phyloP scores from a whole-genome alignment of 2,797 vertebrate genomes.

The Sebastes oblongus region DNA sequence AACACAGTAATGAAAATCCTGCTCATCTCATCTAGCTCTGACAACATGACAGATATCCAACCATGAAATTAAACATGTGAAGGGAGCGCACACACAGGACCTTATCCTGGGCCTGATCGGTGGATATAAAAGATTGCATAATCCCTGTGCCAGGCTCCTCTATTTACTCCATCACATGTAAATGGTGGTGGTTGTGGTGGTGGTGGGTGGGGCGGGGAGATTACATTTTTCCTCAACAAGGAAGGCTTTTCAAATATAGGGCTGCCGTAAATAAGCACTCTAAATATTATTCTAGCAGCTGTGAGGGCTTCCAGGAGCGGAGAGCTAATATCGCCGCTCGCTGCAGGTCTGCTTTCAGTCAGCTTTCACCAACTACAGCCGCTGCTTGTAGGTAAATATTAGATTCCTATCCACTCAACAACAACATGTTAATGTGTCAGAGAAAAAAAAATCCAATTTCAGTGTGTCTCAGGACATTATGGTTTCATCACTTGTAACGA shows the following conservation, averaged over 20 bases:
- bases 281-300: constrained; percentile 68
- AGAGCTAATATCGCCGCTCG: constrained; percentile 51
- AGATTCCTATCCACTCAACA: constrained; percentile 28
- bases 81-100: constrained; percentile 2
- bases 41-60: constrained; percentile 40
- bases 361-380: constrained; percentile 1
- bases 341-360: constrained; percentile 39
- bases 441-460: constrained; percentile 47
- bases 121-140: constrained; percentile 59
- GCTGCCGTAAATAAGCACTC: constrained; percentile 60
- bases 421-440: constrained; percentile 50
- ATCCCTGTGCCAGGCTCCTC: constrained; percentile 37
- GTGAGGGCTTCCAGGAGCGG: constrained; percentile 39
- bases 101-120: constrained; percentile 18
- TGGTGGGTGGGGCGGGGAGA: constrained; percentile 8
- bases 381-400: constrained; percentile 49
- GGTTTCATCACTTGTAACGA: constrained; percentile 30
- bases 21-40: constrained; percentile 38
- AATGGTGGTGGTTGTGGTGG: constrained; percentile 26
- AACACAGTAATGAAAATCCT: constrained; percentile 46
- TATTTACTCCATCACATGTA: constrained; percentile 65
- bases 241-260: constrained; percentile 54
- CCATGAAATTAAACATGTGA: constrained; percentile 47
- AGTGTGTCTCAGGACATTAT: constrained; percentile 8
- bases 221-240: constrained; percentile 43